phyloP scores from a whole-genome alignment of 2,113 vertebrate species.

The Sinocyclocheilus anshuiensis region DNA sequence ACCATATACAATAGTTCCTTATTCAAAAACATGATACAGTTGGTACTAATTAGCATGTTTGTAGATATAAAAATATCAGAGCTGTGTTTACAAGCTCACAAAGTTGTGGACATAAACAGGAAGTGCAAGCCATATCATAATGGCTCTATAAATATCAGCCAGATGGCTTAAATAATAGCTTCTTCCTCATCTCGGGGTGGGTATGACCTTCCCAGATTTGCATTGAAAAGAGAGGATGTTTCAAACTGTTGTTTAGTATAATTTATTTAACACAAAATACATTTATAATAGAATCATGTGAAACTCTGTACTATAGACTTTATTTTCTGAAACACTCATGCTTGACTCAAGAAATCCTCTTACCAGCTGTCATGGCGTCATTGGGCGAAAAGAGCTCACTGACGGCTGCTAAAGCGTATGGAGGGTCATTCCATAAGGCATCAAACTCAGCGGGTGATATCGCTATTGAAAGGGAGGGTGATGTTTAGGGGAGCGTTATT shows the following conservation, averaged over 20 bases:
- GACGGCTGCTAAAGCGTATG: constrained; percentile 70
- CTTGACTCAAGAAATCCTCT: constrained; percentile 14
- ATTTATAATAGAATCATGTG: background rate
- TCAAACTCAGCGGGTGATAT: constrained; percentile 79
- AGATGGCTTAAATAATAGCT: constrained; percentile 44
- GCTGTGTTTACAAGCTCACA: background rate
- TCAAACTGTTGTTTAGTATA: constrained; percentile 62
- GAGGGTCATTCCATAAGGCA: constrained; percentile 76
- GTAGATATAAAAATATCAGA: background rate
- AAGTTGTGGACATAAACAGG: constrained; percentile 47
- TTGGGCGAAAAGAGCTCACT: constrained; percentile 73
- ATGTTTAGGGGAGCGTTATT: constrained; percentile 24
- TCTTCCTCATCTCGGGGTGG: constrained; percentile 8
- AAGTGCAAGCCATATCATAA: constrained; percentile 34
- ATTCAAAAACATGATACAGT: constrained; percentile 1
- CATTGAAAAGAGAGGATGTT: constrained; percentile 69
- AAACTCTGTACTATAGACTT: background rate
- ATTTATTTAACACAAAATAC: background rate
- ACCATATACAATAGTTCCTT: background rate
- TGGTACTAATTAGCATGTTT: background rate
- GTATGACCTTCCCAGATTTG: constrained; percentile 57
- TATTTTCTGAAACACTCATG: background rate
- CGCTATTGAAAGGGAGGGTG: constrained; percentile 63
- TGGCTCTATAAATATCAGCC: constrained; percentile 57
- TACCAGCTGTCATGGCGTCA: constrained; percentile 79